Base-by-base conservation (phyloP, 2,797 vertebrate genomes). In the Decapterus maruadsi region DNA sequence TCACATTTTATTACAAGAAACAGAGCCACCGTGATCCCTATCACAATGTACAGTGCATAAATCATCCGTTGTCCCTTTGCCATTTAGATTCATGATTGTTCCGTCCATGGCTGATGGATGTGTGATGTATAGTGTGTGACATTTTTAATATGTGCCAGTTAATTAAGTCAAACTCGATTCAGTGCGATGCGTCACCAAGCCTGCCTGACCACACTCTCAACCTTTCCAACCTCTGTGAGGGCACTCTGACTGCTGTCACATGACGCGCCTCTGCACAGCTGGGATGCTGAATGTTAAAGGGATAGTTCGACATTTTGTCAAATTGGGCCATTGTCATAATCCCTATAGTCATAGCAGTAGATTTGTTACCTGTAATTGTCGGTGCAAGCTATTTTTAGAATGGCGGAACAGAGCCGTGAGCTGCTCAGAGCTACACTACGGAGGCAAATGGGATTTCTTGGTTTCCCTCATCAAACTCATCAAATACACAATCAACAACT, bases 131-230 rank as follows among this genome's bases (percentile, higher is more conserved):
- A 53, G 72, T 8, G 78, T 78, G 65, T 87, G 92, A 91, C 90
- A 81, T 83, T 90, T 92, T 92, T 93, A 94, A 92, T 92, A 92
- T 90, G 90, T 71, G 71, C 69, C 84, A 66, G 63, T 86, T 89
- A 87, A 91, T 91, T 85, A 81, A 76, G 81, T 84, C 86, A 89
- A 82, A 85, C 81, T 73, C 22, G 31, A 83, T 88, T 81, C 46
- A 17, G 78, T 0, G 56, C 4, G 29, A 67, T 68, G 80, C 42
- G 45, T 88, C 88, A 76, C 81, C 67, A 56, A 75, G n/a, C 78
- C 82, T 46, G 81, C 69, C 57, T 2, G 72, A 76, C 66, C 72
- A 31, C 80, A 57, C 82, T 46, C 69, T 65, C 71, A 60, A 85
- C 79, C 84, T 80, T 57, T 76, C 19, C 45, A 57, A 51, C 75